These are phyloP conservation scores for Callipepla squamata DNA, from an alignment of 2,113 vertebrate species.

Conservation along the genomic window DNA sequence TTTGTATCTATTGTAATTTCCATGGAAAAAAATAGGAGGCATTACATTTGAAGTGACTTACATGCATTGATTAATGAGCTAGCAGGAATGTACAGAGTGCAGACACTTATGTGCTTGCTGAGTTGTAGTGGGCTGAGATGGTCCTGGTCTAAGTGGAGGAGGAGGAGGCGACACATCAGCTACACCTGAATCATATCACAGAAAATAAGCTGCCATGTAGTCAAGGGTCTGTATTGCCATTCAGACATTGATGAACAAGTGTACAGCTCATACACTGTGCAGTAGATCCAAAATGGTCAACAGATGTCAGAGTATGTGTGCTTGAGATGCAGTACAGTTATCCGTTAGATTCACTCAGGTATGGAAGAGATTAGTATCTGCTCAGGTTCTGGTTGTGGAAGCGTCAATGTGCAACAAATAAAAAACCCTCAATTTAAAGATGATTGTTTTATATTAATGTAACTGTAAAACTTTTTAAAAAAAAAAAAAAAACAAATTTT, in stretches of 20 bases:
- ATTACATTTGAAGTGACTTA: too few species aligned
- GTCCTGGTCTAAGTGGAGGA: not conserved
- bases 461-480: fast-evolving
- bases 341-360: not conserved
- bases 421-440: not conserved
- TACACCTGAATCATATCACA: not conserved
- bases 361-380: not conserved
- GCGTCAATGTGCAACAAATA: not conserved
- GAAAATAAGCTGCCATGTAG: not conserved
- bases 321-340: not conserved
- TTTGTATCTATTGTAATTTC: too few species aligned
- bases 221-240: not conserved
- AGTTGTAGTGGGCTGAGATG: not conserved
- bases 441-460: fast-evolving
- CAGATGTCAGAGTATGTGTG: not conserved
- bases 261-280: not conserved
- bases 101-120: not conserved
- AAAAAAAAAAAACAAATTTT: too few species aligned
- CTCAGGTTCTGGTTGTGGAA: not conserved
- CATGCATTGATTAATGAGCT: not conserved
- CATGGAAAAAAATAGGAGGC: too few species aligned
- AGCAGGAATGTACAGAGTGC: fast-evolving
- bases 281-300: not conserved
- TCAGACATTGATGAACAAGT: not conserved
- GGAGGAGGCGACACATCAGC: not conserved